These are phyloP conservation scores for Upupa epops DNA, from an alignment of 2,113 vertebrate genomes.

Conservation along the genomic window DNA sequence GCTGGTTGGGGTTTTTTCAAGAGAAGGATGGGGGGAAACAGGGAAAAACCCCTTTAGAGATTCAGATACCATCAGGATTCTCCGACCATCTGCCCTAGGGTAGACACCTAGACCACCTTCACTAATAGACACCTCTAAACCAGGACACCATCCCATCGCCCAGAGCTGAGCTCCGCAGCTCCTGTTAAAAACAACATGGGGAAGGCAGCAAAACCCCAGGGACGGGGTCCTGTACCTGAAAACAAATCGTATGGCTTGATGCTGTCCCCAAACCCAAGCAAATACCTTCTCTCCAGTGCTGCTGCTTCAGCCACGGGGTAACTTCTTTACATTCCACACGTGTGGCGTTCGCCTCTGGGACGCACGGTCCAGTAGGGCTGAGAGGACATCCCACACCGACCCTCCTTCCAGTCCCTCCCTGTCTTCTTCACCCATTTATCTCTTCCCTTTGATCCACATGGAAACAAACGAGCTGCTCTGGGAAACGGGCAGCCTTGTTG, in stretches of 20 bases:
- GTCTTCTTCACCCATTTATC: neutral
- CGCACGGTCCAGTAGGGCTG: neutral
- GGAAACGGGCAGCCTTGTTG: neutral
- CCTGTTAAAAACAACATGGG: neutral
- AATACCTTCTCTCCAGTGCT: neutral
- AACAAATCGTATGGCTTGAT: neutral
- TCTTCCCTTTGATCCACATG: neutral
- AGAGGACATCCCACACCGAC: neutral
- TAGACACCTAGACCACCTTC: too few species aligned
- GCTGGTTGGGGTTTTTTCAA: neutral
- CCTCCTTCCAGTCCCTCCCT: neutral
- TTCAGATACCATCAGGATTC: neutral
- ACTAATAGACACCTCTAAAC: too few species aligned
- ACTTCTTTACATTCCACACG: neutral
- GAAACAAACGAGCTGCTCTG: neutral
- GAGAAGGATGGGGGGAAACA: neutral
- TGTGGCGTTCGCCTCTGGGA: neutral
- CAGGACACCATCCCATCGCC: neutral
- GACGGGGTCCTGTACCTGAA: too few species aligned
- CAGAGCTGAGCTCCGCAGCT: neutral
- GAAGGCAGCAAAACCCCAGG: neutral
- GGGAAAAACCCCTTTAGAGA: neutral
- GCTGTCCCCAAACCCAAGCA: neutral
- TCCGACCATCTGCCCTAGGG: neutral
- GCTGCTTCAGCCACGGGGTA: neutral